Evolutionary conservation across 2,797 vertebrate genomes (phyloP).

Genomic region (Rousettus madagascariensis): DNA sequence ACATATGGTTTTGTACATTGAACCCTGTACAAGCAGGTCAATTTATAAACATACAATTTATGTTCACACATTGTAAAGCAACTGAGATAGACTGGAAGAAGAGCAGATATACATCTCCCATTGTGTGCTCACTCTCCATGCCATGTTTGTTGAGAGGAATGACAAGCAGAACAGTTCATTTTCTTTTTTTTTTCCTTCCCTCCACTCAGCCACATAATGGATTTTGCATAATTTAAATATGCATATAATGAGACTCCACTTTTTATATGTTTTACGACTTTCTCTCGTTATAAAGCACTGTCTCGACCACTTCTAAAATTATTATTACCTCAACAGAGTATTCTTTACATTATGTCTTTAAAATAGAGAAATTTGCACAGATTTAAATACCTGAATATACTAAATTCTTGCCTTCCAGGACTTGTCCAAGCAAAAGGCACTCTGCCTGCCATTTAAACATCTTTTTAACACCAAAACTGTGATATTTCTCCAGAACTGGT

Average conservation of each 20-base stretch:
- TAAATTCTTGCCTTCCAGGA: constrained; percentile 94
- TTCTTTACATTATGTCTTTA: constrained; percentile 1
- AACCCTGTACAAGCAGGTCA: neutral
- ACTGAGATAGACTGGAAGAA: neutral
- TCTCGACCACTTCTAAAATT: neutral
- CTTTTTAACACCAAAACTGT: constrained; percentile 89
- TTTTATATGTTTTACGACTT: constrained; percentile 14
- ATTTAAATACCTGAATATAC: constrained; percentile 93
- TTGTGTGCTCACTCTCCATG: neutral
- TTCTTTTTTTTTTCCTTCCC: neutral
- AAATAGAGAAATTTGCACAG: constrained; percentile 35
- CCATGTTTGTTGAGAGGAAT: neutral
- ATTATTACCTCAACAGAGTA: neutral
- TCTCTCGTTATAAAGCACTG: neutral
- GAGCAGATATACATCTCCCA: neutral
- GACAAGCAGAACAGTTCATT: neutral
- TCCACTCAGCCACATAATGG: neutral
- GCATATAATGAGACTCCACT: neutral
- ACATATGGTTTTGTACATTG: neutral
- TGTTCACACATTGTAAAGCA: constrained; percentile 34
- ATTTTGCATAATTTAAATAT: neutral
- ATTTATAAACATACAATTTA: neutral
- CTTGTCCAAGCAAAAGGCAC: constrained; percentile 92
- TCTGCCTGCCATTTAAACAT: constrained; percentile 99
- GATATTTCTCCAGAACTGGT: constrained; percentile 92